Evolutionary conservation across 1,140 invertebrate species (phyloP).

Genomic region (Plectus sambesii): DNA sequence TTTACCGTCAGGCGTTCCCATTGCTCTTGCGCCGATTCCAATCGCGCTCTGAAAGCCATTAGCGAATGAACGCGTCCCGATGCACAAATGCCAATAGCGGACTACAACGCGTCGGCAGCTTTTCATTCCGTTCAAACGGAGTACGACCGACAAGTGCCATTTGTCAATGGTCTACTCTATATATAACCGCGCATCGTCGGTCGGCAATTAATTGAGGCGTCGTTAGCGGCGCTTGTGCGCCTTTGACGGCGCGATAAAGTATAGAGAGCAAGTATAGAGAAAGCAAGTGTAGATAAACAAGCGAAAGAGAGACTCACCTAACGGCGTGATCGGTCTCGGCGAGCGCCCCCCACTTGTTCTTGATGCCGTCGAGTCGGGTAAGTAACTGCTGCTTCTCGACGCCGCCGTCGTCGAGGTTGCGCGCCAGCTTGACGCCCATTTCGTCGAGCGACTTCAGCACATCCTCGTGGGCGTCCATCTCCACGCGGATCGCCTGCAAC

Average conservation of each 20-base stretch:
- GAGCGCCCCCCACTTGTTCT: slow-evolving; percentile 26
- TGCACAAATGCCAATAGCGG: no score
- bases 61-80: no score
- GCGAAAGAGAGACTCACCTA: slow-evolving; percentile 17
- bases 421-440: slow-evolving; percentile 35
- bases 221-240: no score
- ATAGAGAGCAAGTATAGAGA: no score
- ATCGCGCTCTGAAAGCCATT: slow-evolving; percentile 26
- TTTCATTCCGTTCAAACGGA: no score
- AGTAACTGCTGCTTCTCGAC: slow-evolving; percentile 23
- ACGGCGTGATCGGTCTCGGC: slow-evolving; percentile 18
- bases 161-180: no score
- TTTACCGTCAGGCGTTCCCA: slow-evolving; percentile 35
- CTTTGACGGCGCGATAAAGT: no score
- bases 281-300: slow-evolving; percentile 6
- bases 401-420: slow-evolving; percentile 27
- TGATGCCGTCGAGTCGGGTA: slow-evolving; percentile 26
- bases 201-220: no score
- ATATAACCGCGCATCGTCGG: no score
- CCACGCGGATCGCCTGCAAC: slow-evolving; percentile 28
- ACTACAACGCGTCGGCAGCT: no score
- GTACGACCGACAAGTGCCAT: no score
- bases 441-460: slow-evolving; percentile 33
- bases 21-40: slow-evolving; percentile 42
- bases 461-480: slow-evolving; percentile 38